Conservation (phyloP, 2,113 vertebrate genomes). For the Xyliphius kryptos region DNA sequence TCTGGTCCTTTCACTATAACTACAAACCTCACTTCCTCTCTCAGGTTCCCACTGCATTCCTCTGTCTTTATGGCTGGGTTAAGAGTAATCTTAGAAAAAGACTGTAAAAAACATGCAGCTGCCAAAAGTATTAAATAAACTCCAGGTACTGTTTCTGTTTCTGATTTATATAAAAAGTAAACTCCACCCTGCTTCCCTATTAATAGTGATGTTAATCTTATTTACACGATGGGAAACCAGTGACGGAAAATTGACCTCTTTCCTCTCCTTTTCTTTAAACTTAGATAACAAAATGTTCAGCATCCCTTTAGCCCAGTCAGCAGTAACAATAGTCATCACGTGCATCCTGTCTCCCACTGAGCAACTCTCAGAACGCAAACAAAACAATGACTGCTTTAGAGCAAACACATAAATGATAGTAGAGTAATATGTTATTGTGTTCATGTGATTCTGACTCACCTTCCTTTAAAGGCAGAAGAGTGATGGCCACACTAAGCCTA, state of each 20-base stretch:
- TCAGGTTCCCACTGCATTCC: slow-evolving; percentile 36
- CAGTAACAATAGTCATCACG: slow-evolving; percentile 29
- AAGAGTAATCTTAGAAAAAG: not conserved
- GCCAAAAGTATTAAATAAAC: too few relatives aligned
- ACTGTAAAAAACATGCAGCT: too few relatives aligned
- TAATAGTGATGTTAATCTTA: not conserved
- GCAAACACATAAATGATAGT: not conserved
- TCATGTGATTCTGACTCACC: slow-evolving; percentile 49
- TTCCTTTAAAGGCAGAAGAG: slow-evolving; percentile 69
- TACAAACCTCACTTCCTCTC: slow-evolving; percentile 26
- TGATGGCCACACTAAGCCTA: slow-evolving; percentile 70
- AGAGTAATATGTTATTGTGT: not conserved
- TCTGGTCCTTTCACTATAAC: slow-evolving; percentile 36
- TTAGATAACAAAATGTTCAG: not conserved
- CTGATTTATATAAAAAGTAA: not conserved
- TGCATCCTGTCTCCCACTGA: slow-evolving; percentile 25
- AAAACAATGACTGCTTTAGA: not conserved
- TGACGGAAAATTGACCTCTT: slow-evolving; percentile 5
- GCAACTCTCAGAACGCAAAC: not conserved
- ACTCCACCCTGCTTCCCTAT: not conserved
- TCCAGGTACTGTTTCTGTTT: too few relatives aligned
- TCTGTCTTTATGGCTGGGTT: not conserved
- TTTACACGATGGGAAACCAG: not conserved
- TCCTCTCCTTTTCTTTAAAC: slow-evolving; percentile 9
- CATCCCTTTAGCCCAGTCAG: slow-evolving; percentile 15